Percentiles rank a stretch among this genome's conserved stretches.
Evolutionary conservation across 2,888 invertebrate genomes (phyloP).

Genomic region (Osedax fenrisi): DNA sequence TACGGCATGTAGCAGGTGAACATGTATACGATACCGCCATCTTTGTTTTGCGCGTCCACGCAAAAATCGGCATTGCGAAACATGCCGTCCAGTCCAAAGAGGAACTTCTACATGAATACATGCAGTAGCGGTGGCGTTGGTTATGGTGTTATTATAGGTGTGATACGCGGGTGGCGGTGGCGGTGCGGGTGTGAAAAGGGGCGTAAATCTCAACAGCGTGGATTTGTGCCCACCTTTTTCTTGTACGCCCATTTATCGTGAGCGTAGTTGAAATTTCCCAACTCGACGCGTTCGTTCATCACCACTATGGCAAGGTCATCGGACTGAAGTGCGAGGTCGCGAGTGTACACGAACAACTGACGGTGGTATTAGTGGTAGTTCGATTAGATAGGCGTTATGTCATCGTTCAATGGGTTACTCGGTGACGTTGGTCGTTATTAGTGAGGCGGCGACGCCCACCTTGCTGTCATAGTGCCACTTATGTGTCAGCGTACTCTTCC

Average conservation of each 20-base stretch:
- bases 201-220: too few species aligned
- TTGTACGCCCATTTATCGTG: neutral
- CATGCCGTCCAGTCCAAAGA: neutral
- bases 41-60: neutral
- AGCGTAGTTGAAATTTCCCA: neutral
- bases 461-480: too few species aligned
- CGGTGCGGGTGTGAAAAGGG: neutral
- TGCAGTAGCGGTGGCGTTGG: neutral
- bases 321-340: neutral
- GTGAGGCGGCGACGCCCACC: too few species aligned
- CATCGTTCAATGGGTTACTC: too few species aligned
- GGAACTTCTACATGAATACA: neutral
- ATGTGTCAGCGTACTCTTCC: too few species aligned
- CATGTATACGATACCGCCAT: too few species aligned
- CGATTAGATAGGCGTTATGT: too few species aligned
- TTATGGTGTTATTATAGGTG: neutral
- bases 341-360: neutral
- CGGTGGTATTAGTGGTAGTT: neutral
- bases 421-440: too few species aligned
- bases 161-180: neutral
- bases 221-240: neutral
- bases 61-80: neutral
- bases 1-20: neutral
- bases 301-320: neutral
- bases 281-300: neutral